Conservation (phyloP, 1,140 invertebrate species). For the Aporrectodea caliginosa region DNA sequence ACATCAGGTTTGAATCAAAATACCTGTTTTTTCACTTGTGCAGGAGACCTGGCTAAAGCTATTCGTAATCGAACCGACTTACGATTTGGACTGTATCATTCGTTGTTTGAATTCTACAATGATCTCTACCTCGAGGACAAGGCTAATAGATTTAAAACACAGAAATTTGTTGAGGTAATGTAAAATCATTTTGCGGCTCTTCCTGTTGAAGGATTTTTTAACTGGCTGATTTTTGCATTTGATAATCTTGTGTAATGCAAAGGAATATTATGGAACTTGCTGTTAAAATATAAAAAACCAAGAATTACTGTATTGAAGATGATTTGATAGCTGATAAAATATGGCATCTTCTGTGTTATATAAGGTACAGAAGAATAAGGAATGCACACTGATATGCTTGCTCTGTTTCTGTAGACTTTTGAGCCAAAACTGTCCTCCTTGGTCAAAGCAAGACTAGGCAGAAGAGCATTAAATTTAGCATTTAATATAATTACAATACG, state of each 20-base stretch:
- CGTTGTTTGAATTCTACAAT: constrained; percentile 86
- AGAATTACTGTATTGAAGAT: neutral
- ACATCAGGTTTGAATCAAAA: no score
- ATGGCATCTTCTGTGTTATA: no score
- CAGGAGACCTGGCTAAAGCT: constrained; percentile 69
- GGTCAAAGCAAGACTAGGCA: no score
- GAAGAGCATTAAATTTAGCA: no score
- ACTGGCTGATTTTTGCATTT: neutral
- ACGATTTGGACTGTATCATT: constrained; percentile 83
- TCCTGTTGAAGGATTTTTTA: neutral
- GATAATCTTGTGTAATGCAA: no score
- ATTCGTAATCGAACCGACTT: constrained; percentile 64
- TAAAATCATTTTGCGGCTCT: neutral
- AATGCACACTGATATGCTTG: no score
- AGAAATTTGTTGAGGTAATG: constrained; percentile 57
- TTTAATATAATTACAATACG: no score
- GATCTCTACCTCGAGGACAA: constrained; percentile 75
- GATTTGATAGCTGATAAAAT: neutral
- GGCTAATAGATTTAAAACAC: constrained; percentile 62
- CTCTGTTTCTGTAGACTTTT: no score
- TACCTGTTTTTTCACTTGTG: constrained; percentile 29
- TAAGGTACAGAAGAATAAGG: no score
- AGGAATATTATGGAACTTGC: neutral
- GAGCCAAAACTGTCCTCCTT: no score
- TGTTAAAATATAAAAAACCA: neutral